These are phyloP conservation scores for Eulemur coronatus DNA, from an alignment of 2,797 vertebrate species.

Conservation along the genomic window DNA sequence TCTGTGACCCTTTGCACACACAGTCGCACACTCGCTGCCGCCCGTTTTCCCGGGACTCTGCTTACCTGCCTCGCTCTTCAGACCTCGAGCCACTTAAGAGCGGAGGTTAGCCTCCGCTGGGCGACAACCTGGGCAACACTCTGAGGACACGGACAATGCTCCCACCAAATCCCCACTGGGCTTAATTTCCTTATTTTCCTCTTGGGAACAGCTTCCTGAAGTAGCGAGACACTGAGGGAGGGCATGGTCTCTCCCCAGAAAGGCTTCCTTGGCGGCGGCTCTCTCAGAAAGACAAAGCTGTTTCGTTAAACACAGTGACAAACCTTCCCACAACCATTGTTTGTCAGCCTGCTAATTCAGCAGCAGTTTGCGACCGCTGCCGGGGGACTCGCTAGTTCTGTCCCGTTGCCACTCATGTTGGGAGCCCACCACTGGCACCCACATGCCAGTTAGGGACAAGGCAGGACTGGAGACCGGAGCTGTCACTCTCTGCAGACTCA, in stretches of 20 bases:
- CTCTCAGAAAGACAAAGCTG: not conserved
- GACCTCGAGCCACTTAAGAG: not conserved
- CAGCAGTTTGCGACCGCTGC: not conserved
- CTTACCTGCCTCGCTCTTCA: not conserved
- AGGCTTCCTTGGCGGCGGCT: not conserved
- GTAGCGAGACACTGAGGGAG: not conserved
- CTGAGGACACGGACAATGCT: not conserved
- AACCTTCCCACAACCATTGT: not conserved
- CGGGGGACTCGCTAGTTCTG: not conserved
- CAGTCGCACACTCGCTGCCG: fast-evolving
- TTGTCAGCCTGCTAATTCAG: not conserved
- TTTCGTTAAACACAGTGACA: not conserved
- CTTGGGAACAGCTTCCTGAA: not conserved
- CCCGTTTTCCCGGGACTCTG: not conserved
- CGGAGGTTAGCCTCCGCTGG: not conserved
- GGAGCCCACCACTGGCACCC: not conserved
- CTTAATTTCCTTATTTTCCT: not conserved
- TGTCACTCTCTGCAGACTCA: not conserved
- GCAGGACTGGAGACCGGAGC: not conserved
- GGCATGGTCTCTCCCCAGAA: not conserved
- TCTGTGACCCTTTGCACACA: not conserved
- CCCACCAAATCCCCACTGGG: not conserved
- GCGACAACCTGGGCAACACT: not conserved
- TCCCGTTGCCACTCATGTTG: not conserved
- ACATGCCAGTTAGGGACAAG: not conserved